A percentile compares a stretch with the other conserved stretches of the same genome.
These are phyloP conservation scores for Heliconius hortense DNA, from an alignment of 2,888 invertebrate species.

Conservation along the genomic window DNA sequence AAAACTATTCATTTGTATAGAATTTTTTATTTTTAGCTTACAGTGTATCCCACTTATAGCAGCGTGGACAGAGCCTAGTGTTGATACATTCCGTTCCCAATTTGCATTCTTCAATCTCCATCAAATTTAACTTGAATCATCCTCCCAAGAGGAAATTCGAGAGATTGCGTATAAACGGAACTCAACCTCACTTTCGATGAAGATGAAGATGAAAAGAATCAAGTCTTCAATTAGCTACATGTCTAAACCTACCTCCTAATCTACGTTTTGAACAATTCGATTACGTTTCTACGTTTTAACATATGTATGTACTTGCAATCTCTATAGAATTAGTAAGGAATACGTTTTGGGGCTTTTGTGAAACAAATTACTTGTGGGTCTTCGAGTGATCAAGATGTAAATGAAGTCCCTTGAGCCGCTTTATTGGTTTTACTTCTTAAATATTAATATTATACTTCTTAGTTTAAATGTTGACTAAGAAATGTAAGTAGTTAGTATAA, in stretches of 20 bases:
- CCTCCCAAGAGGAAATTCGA: too few species aligned
- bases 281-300: not conserved
- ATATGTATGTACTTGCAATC: not conserved
- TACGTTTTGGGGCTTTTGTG: not conserved
- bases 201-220: not conserved
- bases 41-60: too few species aligned
- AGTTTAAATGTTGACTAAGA: not conserved
- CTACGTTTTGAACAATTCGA: not conserved
- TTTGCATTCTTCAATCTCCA: too few species aligned
- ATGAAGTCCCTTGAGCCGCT: not conserved
- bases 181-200: too few species aligned
- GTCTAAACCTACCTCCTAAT: not conserved
- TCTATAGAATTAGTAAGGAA: not conserved
- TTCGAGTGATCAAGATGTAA: conserved; percentile 3
- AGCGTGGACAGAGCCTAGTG: too few species aligned
- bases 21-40: too few species aligned
- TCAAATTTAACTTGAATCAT: too few species aligned
- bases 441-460: not conserved
- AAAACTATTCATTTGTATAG: too few species aligned
- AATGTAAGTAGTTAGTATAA: not conserved
- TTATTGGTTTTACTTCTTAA: conserved; percentile 7
- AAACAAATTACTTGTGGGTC: conserved; percentile 4
- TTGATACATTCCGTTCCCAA: too few species aligned
- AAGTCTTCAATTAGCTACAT: not conserved
- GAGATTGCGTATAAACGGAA: too few species aligned